Evolutionary conservation across 2,113 vertebrate genomes (phyloP).

Genomic region (Meles meles): DNA sequence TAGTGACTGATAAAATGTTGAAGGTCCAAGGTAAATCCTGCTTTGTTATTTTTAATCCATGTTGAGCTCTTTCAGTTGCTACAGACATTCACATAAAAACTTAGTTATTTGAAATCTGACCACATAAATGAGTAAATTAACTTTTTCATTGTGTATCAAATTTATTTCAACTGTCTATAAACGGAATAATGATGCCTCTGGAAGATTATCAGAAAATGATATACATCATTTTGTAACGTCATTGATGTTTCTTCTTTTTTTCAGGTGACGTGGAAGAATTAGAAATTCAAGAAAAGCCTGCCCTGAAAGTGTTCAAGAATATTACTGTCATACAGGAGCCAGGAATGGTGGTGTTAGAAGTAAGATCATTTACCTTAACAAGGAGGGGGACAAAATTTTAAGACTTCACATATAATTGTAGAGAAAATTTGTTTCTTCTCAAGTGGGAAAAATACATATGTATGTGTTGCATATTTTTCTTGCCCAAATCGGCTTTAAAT

Average conservation of each 20-base stretch:
- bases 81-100: neutral
- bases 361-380: conserved; percentile 74
- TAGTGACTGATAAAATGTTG: neutral
- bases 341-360: conserved; percentile 94
- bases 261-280: conserved; percentile 97
- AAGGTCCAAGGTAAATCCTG: neutral
- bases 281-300: conserved; percentile 92
- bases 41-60: neutral
- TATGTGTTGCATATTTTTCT: neutral
- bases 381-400: neutral
- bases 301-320: conserved; percentile 93
- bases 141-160: neutral
- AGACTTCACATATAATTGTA: neutral
- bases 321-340: conserved; percentile 93
- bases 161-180: neutral
- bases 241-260: conserved; percentile 39
- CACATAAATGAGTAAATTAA: neutral
- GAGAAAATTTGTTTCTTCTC: neutral
- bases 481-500: neutral
- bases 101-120: neutral
- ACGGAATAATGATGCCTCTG: neutral
- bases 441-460: neutral
- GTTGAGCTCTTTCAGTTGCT: neutral
- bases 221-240: no score
- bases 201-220: neutral